Evolutionary conservation across 2,888 invertebrate species (phyloP).

Genomic region (Drosophila prostipennis): DNA sequence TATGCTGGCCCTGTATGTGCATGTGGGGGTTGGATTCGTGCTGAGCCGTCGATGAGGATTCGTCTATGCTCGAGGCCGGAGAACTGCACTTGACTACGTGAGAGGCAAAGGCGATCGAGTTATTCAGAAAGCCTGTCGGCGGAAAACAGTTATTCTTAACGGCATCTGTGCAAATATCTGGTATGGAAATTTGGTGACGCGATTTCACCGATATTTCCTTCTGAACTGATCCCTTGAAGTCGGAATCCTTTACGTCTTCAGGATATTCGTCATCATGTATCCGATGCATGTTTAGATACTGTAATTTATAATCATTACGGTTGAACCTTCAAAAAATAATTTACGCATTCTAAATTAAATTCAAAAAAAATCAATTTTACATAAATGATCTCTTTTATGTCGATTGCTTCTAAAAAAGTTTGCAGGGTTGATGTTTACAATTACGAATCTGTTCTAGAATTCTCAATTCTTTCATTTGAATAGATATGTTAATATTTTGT

Average conservation of each 20-base stretch:
- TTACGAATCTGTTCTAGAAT: background rate
- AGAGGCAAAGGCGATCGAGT: slow-evolving; percentile 48
- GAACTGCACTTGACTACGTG: slow-evolving; percentile 63
- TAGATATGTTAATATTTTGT: no score
- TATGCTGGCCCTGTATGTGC: slow-evolving; percentile 54
- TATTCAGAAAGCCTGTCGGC: slow-evolving; percentile 47
- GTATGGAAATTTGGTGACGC: slow-evolving; percentile 54
- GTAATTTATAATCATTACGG: slow-evolving; percentile 16
- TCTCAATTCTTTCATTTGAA: background rate
- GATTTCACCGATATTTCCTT: slow-evolving; percentile 56
- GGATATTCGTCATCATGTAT: slow-evolving; percentile 64
- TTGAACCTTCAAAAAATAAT: background rate
- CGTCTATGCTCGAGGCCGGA: slow-evolving; percentile 60
- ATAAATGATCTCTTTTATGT: slow-evolving; percentile 5
- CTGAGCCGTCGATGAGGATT: slow-evolving; percentile 53
- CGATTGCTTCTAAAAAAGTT: background rate
- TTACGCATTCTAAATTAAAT: no score
- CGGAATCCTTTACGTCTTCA: slow-evolving; percentile 55
- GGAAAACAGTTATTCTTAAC: slow-evolving; percentile 55
- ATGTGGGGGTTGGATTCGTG: slow-evolving; percentile 52
- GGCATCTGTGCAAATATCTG: slow-evolving; percentile 55
- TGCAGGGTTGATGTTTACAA: background rate
- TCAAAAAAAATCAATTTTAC: no score
- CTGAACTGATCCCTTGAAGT: slow-evolving; percentile 42
- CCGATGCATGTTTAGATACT: slow-evolving; percentile 55